phyloP scores from a whole-genome alignment of 2,113 vertebrate genomes.

The Hypocryptadius cinnamomeus region DNA sequence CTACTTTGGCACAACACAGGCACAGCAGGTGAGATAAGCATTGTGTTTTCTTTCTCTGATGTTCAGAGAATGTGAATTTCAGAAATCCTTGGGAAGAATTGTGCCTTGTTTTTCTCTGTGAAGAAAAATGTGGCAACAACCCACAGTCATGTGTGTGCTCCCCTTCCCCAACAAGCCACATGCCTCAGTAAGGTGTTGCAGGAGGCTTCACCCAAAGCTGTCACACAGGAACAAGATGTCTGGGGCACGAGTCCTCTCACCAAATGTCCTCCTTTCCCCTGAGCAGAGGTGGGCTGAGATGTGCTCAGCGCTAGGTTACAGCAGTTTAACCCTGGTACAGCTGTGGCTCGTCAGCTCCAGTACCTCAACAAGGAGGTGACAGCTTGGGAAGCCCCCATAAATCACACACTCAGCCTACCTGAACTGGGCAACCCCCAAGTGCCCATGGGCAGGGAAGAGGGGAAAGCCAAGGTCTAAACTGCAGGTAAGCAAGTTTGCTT shows the following conservation, averaged over 20 bases:
- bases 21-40: too few relatives aligned
- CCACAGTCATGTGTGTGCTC: rapidly evolving
- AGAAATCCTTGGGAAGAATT: too few relatives aligned
- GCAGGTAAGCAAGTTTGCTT: neutral
- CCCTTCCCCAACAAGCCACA: neutral
- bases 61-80: too few relatives aligned
- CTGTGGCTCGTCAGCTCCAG: rapidly evolving
- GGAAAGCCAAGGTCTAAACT: neutral
- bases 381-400: neutral
- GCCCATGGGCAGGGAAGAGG: neutral
- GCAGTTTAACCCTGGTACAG: neutral
- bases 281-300: neutral
- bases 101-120: too few relatives aligned
- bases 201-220: neutral
- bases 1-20: too few relatives aligned
- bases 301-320: neutral
- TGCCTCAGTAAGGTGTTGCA: neutral
- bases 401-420: neutral
- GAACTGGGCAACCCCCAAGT: neutral
- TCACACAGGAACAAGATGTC: neutral
- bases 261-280: neutral
- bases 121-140: too few relatives aligned
- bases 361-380: neutral
- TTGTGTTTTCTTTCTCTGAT: too few relatives aligned
- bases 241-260: neutral